Evolutionary conservation across 2,797 vertebrate genomes (phyloP).

Genomic region (Fistularia commersonii): DNA sequence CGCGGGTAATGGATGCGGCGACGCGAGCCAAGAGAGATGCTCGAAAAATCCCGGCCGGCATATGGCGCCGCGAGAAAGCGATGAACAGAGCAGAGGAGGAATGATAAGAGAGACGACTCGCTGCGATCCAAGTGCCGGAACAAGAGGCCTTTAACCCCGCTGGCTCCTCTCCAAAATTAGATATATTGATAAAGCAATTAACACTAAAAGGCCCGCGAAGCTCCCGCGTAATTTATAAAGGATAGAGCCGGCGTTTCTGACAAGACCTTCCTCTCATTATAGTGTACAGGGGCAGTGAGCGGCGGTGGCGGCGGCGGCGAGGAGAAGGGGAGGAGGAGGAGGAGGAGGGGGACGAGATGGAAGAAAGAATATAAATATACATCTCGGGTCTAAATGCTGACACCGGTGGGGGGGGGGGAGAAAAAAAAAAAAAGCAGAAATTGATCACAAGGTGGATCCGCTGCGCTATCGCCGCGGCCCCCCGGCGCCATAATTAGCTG

Average conservation of each 20-base stretch:
- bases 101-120: constrained; percentile 36
- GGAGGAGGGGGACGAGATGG: constrained; percentile 35
- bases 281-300: constrained; percentile 32
- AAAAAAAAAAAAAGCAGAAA: constrained; percentile 63
- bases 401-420: constrained; percentile 38
- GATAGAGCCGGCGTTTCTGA: constrained; percentile 53
- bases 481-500: constrained; percentile 36
- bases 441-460: constrained; percentile 57
- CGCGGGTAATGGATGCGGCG: constrained; percentile 31
- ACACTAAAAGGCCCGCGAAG: constrained; percentile 55
- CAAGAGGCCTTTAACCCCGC: constrained; percentile 54
- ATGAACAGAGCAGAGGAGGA: constrained; percentile 47
- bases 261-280: constrained; percentile 40
- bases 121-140: constrained; percentile 46
- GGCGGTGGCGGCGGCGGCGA: too few species aligned
- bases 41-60: constrained; percentile 46
- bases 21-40: constrained; percentile 41
- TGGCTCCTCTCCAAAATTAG: constrained; percentile 59
- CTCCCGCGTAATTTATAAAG: constrained; percentile 54
- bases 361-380: constrained; percentile 67
- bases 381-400: constrained; percentile 64
- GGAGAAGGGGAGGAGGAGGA: too few species aligned
- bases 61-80: constrained; percentile 52
- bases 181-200: constrained; percentile 70
- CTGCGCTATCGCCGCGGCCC: constrained; percentile 39